Conservation (phyloP, 2,113 vertebrate genomes). For the Plecotus auritus region DNA sequence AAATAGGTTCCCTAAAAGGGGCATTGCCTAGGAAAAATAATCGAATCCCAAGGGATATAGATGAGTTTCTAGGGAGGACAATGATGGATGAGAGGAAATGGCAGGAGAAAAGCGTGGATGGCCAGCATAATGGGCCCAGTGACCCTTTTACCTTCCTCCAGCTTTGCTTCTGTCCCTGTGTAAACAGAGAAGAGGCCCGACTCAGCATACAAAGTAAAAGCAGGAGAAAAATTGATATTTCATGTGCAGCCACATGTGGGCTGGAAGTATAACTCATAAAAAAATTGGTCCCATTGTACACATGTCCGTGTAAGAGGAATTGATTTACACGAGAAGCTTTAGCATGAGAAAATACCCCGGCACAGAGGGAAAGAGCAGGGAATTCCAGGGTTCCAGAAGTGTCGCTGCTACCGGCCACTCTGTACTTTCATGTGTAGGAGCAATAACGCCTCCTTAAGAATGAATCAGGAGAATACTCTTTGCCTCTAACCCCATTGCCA, state of each 20-base stretch:
- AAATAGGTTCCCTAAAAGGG: constrained; percentile 56
- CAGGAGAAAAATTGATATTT: constrained; percentile 38
- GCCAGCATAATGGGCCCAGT: constrained; percentile 55
- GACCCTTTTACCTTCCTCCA: constrained; percentile 72
- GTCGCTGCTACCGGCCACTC: not conserved
- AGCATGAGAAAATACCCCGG: not conserved
- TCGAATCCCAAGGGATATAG: constrained; percentile 49
- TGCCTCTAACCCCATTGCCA: not conserved
- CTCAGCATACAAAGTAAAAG: not conserved
- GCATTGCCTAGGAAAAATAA: constrained; percentile 61
- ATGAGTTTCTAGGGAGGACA: constrained; percentile 71
- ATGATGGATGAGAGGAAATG: constrained; percentile 73
- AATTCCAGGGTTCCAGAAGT: not conserved
- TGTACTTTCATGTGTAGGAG: not conserved
- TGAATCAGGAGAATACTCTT: not conserved
- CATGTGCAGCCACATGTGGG: constrained; percentile 32
- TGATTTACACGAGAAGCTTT: constrained; percentile 7
- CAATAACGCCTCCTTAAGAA: not conserved
- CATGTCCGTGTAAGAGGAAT: not conserved
- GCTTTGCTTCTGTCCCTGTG: constrained; percentile 61
- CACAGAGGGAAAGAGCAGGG: not conserved
- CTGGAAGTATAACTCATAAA: constrained; percentile 49
- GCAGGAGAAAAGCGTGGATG: constrained; percentile 30
- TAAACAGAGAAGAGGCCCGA: constrained; percentile 64
- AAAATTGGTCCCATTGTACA: not conserved